A percentile compares a stretch with the other conserved stretches of the same genome.
phyloP scores from a whole-genome alignment of 1,140 invertebrate genomes.

The Mactra quadrangularis region DNA sequence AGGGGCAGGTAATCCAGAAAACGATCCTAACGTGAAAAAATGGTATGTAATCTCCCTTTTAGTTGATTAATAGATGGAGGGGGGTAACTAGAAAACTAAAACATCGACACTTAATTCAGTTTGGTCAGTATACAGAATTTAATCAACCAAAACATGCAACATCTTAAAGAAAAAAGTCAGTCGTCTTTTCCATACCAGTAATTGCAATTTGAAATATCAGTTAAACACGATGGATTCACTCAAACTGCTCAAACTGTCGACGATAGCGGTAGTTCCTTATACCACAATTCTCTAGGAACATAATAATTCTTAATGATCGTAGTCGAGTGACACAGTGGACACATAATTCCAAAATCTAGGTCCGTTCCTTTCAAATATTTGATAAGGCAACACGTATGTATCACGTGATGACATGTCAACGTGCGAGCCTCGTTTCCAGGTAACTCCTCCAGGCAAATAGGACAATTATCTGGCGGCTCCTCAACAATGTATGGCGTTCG shows the following conservation, averaged over 20 bases:
- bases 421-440: constrained; percentile 36
- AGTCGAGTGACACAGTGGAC: constrained; percentile 38
- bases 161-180: too few species aligned
- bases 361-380: constrained; percentile 28
- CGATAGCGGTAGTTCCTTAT: constrained; percentile 37
- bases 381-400: constrained; percentile 50
- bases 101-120: too few species aligned
- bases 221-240: too few species aligned
- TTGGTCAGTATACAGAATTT: too few species aligned
- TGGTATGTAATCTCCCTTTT: too few species aligned
- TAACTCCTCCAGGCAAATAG: constrained; percentile 55
- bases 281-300: constrained; percentile 35
- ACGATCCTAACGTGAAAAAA: too few species aligned
- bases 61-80: too few species aligned
- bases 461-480: constrained; percentile 38
- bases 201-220: too few species aligned
- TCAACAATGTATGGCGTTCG: constrained; percentile 26
- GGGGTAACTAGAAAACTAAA: too few species aligned
- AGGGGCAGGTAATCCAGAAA: too few species aligned
- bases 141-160: too few species aligned
- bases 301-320: constrained; percentile 50
- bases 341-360: constrained; percentile 45
- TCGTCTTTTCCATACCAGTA: too few species aligned
- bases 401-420: constrained; percentile 26
- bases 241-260: constrained; percentile 30